Conservation (phyloP, 2,888 invertebrate genomes). For the Chirona hameri region DNA sequence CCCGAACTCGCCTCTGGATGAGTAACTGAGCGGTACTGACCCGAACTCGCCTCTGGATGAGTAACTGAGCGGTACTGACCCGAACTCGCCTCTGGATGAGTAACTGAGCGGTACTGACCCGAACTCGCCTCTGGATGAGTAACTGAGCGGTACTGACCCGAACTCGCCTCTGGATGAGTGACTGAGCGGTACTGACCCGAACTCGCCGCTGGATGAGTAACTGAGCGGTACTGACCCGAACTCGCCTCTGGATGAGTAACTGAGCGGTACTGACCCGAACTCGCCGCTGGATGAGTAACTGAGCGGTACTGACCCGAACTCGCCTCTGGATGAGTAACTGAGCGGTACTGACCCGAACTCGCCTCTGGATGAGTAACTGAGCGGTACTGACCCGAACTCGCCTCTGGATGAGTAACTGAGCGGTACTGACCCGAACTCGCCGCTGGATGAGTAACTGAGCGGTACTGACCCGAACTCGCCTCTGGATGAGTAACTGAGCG, state of each 20-base stretch:
- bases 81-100: constrained; percentile 8
- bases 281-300: constrained; percentile 25
- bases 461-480: constrained; percentile 1
- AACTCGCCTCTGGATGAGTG: constrained; percentile 8
- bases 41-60: constrained; percentile 10
- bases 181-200: background rate
- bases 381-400: background rate
- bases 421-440: background rate
- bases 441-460: too few species aligned
- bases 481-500: too few species aligned
- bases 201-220: constrained; percentile 23
- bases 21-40: too few species aligned
- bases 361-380: too few species aligned
- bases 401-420: too few species aligned
- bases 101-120: background rate
- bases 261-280: background rate
- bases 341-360: background rate
- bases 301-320: background rate
- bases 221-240: background rate
- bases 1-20: constrained; percentile 12
- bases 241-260: constrained; percentile 12
- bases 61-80: too few species aligned
- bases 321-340: too few species aligned
- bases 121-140: constrained; percentile 11
- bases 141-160: background rate